Percentiles rank a stretch among this genome's conserved stretches.
phyloP scores from a whole-genome alignment of 2,888 invertebrate species.

The Ariolimax columbianus region DNA sequence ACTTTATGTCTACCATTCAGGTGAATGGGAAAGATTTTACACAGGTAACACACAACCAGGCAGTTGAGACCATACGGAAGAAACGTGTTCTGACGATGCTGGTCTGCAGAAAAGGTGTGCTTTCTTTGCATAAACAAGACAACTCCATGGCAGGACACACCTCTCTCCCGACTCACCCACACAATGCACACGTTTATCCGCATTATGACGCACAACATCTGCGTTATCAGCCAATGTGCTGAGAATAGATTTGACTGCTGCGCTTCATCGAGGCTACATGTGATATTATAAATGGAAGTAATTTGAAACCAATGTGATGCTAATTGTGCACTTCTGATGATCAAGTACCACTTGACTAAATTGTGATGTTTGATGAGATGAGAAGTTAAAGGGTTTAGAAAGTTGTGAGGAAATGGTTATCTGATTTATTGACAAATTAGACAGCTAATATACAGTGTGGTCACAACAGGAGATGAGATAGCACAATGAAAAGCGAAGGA shows the following conservation, averaged over 20 bases:
- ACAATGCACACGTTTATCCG: slow-evolving; percentile 55
- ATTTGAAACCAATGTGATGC: too few relatives aligned
- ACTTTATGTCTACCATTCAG: too few relatives aligned
- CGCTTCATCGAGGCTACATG: background rate
- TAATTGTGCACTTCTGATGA: too few relatives aligned
- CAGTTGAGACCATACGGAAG: slow-evolving; percentile 97
- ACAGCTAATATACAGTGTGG: too few relatives aligned
- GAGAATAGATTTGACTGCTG: background rate
- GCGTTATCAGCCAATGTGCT: slow-evolving; percentile 56
- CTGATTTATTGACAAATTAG: too few relatives aligned
- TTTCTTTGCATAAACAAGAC: slow-evolving; percentile 82
- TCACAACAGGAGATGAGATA: too few relatives aligned
- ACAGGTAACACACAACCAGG: slow-evolving; percentile 99
- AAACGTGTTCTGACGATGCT: slow-evolving; percentile 95
- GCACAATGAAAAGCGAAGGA: too few relatives aligned
- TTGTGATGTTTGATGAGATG: too few relatives aligned
- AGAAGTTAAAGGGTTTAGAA: too few relatives aligned
- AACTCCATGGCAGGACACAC: slow-evolving; percentile 53
- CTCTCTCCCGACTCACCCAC: slow-evolving; percentile 71
- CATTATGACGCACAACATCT: slow-evolving; percentile 51
- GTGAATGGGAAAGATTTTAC: slow-evolving; percentile 96
- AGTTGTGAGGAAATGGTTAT: too few relatives aligned
- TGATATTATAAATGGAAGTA: too few relatives aligned
- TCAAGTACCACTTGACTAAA: too few relatives aligned
- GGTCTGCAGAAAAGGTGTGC: slow-evolving; percentile 96